Percentiles rank a stretch among this genome's conserved stretches.
Conservation (phyloP, 2,888 invertebrate genomes). For the Poecilobothrus nobilitatus region DNA sequence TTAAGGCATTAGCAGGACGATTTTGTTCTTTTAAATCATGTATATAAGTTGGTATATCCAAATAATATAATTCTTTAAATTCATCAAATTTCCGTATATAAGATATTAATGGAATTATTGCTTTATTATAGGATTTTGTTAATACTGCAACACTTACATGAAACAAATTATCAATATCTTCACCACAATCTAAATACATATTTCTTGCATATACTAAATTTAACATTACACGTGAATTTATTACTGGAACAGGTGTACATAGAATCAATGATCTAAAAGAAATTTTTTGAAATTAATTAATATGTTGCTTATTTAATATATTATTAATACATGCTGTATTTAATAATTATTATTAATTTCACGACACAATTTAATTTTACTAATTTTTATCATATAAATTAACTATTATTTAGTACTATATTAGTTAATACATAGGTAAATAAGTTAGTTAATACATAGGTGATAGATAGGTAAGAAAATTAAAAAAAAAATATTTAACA, state of each 20-base stretch:
- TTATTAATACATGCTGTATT: no score
- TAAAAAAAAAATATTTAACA: no score
- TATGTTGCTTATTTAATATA: no score
- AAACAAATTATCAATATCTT: conserved; percentile 50
- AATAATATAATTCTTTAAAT: conserved; percentile 55
- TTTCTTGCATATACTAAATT: conserved; percentile 67
- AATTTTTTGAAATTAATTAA: no score
- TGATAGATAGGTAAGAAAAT: no score
- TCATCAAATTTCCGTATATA: conserved; percentile 61
- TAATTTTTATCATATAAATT: no score
- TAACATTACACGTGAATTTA: conserved; percentile 64
- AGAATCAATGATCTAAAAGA: neutral
- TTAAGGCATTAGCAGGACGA: conserved; percentile 59
- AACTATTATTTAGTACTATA: no score
- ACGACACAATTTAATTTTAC: no score
- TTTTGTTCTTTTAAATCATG: conserved; percentile 51
- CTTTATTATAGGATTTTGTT: conserved; percentile 50
- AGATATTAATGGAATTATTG: conserved; percentile 62
- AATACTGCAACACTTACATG: conserved; percentile 48
- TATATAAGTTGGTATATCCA: conserved; percentile 30
- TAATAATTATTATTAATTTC: no score
- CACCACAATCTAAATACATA: conserved; percentile 62
- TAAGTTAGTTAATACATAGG: no score
- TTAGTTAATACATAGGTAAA: no score
- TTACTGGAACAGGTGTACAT: conserved; percentile 54